phyloP scores from a whole-genome alignment of 2,113 vertebrate species.

The Syrrhaptes paradoxus region DNA sequence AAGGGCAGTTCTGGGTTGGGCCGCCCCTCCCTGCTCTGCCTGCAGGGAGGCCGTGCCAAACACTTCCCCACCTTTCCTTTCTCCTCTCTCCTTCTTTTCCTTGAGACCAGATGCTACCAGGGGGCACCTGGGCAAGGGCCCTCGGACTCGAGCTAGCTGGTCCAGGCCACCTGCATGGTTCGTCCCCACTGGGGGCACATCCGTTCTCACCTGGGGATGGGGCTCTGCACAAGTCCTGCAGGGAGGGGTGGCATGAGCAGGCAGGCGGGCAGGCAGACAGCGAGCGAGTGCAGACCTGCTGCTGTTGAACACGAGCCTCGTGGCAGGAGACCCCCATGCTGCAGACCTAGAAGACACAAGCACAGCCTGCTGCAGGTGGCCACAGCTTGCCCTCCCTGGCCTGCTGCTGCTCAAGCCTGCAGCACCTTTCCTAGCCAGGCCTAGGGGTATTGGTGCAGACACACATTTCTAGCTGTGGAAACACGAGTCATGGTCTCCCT shows the following conservation, averaged over 20 bases:
- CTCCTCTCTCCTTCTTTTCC: neutral
- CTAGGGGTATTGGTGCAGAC: neutral
- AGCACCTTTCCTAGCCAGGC: neutral
- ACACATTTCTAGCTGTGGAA: neutral
- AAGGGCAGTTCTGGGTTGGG: constrained; percentile 6
- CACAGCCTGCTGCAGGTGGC: neutral
- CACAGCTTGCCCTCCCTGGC: neutral
- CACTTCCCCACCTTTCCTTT: neutral
- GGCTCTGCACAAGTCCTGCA: constrained; percentile 49
- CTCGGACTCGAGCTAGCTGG: neutral
- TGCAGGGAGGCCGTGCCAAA: neutral
- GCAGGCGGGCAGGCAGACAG: constrained; percentile 12
- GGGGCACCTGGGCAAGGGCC: constrained; percentile 21
- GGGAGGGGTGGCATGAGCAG: constrained; percentile 28
- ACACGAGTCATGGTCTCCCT: neutral
- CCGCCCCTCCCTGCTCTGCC: constrained; percentile 18
- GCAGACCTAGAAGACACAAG: constrained; percentile 61
- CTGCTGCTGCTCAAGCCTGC: neutral
- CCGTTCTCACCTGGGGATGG: constrained; percentile 24
- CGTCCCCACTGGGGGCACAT: neutral
- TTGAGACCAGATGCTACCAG: constrained; percentile 21
- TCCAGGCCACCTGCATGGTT: neutral
- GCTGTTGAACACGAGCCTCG: constrained; percentile 17
- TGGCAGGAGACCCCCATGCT: constrained; percentile 56
- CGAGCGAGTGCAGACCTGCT: constrained; percentile 40